Evolutionary conservation across 2,113 vertebrate genomes (phyloP).

Genomic region (Epinephelus moara): DNA sequence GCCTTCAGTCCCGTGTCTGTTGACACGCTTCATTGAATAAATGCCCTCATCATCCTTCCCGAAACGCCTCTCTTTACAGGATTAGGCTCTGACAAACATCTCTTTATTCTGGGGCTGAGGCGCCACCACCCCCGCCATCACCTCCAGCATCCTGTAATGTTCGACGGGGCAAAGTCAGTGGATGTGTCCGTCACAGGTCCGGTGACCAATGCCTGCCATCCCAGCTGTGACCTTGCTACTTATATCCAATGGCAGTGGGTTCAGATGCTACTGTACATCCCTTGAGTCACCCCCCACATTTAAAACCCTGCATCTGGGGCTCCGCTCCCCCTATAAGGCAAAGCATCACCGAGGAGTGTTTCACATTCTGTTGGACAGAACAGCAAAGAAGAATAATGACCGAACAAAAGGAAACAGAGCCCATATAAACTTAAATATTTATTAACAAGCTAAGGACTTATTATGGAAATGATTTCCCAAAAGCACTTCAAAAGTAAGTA

Average conservation of each 20-base stretch:
- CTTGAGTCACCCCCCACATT: conserved; percentile 56
- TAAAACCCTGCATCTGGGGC: conserved; percentile 70
- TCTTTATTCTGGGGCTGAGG: conserved; percentile 58
- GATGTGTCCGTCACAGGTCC: conserved; percentile 53
- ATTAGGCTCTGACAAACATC: conserved; percentile 83
- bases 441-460: not conserved
- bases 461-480: not conserved
- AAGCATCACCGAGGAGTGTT: conserved; percentile 35
- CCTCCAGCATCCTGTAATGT: conserved; percentile 31
- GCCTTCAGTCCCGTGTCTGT: conserved; percentile 63
- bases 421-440: not conserved
- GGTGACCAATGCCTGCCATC: conserved; percentile 72
- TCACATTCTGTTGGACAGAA: conserved; percentile 9
- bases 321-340: conserved; percentile 15
- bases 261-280: conserved; percentile 77
- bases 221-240: conserved; percentile 78
- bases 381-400: not conserved
- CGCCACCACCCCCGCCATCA: conserved; percentile 25
- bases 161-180: conserved; percentile 34
- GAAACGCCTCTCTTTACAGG: conserved; percentile 82
- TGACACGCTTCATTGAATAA: conserved; percentile 84
- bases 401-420: not conserved
- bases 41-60: conserved; percentile 72
- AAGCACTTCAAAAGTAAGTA: conserved; percentile 61
- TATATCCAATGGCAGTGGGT: conserved; percentile 77